Evolutionary conservation across 2,113 vertebrate genomes (phyloP).

Genomic region (Rhizomys pruinosus): DNA sequence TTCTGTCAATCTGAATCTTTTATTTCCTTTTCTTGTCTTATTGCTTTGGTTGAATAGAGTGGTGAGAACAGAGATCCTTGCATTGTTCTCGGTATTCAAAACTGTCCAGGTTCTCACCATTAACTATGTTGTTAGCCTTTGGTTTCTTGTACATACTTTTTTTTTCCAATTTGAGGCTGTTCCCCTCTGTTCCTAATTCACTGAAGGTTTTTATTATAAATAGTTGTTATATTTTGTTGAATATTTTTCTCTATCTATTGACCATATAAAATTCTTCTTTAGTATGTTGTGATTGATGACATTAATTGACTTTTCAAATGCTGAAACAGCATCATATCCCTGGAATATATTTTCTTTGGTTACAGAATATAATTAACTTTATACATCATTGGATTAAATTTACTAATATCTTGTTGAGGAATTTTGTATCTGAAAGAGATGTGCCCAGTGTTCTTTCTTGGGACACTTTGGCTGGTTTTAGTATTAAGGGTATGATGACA

Average conservation of each 20-base stretch:
- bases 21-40: conserved; percentile 13
- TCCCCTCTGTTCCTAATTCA: neutral
- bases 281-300: neutral
- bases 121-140: neutral
- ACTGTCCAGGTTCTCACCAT: neutral
- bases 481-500: neutral
- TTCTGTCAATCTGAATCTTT: neutral
- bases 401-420: neutral
- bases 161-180: neutral
- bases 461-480: conserved; percentile 13
- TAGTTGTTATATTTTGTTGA: neutral
- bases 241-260: neutral
- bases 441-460: neutral
- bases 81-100: conserved; percentile 9
- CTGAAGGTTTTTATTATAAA: neutral
- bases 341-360: conserved; percentile 19
- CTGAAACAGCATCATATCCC: neutral
- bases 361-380: conserved; percentile 1
- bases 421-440: neutral
- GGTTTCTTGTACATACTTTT: neutral
- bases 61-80: neutral
- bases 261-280: conserved; percentile 2
- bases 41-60: neutral
- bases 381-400: neutral
- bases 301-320: conserved; percentile 10